These are phyloP conservation scores for Drosophila ustulata DNA, from an alignment of 2,888 invertebrate genomes.

Conservation along the genomic window DNA sequence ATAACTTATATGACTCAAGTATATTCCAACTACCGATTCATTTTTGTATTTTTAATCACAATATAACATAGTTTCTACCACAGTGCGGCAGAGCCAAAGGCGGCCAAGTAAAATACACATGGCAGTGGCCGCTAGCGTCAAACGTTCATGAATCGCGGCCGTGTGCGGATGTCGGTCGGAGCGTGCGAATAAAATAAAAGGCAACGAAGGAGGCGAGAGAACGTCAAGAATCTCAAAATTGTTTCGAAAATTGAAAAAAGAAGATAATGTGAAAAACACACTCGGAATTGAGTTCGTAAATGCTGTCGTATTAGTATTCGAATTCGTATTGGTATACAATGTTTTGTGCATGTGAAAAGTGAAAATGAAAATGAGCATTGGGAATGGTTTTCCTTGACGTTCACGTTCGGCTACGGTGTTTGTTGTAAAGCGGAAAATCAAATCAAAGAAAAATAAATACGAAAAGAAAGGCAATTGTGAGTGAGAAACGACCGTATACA, in stretches of 20 bases:
- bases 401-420: constrained; percentile 58
- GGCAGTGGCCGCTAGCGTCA: constrained; percentile 66
- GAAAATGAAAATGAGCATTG: constrained; percentile 78
- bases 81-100: constrained; percentile 49
- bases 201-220: background rate
- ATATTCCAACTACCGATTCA: background rate
- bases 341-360: constrained; percentile 69
- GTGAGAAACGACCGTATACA: constrained; percentile 53
- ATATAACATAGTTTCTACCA: constrained; percentile 14
- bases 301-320: constrained; percentile 30
- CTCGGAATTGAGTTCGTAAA: constrained; percentile 39
- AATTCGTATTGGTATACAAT: constrained; percentile 6
- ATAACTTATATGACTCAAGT: background rate
- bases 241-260: constrained; percentile 44
- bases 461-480: constrained; percentile 74
- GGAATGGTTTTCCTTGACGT: constrained; percentile 73
- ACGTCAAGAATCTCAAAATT: constrained; percentile 45
- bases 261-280: constrained; percentile 24
- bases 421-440: constrained; percentile 64
- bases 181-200: constrained; percentile 13
- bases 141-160: constrained; percentile 81
- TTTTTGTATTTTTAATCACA: background rate
- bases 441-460: constrained; percentile 27
- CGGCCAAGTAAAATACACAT: constrained; percentile 75
- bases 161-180: constrained; percentile 74